Evolutionary conservation across 2,113 vertebrate species (phyloP).

Genomic region (Lampris incognitus): DNA sequence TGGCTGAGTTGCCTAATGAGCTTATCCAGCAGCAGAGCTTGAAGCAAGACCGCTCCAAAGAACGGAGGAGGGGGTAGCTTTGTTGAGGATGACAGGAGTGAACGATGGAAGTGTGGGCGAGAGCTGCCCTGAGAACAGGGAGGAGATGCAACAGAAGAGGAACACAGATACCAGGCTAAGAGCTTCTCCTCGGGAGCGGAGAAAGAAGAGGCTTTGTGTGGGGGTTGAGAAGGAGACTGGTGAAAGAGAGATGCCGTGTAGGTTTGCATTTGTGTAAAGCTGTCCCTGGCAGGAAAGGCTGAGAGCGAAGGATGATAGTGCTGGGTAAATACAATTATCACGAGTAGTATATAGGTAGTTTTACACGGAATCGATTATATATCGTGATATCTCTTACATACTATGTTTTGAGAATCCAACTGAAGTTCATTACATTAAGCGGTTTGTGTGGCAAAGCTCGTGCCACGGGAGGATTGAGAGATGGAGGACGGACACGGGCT

Average conservation of each 20-base stretch:
- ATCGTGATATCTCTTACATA: too few species aligned
- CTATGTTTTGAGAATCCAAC: too few species aligned
- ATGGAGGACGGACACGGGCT: too few species aligned
- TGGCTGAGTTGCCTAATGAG: conserved; percentile 57
- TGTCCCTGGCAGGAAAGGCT: not conserved
- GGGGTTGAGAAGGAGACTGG: conserved; percentile 6
- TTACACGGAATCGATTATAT: too few species aligned
- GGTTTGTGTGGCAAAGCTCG: too few species aligned
- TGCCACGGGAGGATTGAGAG: too few species aligned
- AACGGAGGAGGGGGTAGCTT: conserved; percentile 26
- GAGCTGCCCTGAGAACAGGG: conserved; percentile 23
- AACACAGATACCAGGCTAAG: not conserved
- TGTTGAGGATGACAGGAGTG: conserved; percentile 34
- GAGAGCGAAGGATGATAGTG: conserved; percentile 29
- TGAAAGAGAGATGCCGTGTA: conserved; percentile 27
- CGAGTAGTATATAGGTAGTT: too few species aligned
- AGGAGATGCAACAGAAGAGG: not conserved
- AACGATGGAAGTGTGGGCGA: conserved; percentile 29
- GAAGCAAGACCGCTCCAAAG: conserved; percentile 37
- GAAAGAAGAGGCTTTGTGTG: not conserved
- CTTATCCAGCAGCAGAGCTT: conserved; percentile 44
- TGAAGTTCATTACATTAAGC: too few species aligned
- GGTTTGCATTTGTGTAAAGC: not conserved
- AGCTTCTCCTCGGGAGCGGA: not conserved
- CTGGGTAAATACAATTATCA: not conserved